Percentiles rank a stretch among this genome's conserved stretches.
Evolutionary conservation across 2,797 vertebrate species (phyloP).

Genomic region (Etheostoma perlongum): DNA sequence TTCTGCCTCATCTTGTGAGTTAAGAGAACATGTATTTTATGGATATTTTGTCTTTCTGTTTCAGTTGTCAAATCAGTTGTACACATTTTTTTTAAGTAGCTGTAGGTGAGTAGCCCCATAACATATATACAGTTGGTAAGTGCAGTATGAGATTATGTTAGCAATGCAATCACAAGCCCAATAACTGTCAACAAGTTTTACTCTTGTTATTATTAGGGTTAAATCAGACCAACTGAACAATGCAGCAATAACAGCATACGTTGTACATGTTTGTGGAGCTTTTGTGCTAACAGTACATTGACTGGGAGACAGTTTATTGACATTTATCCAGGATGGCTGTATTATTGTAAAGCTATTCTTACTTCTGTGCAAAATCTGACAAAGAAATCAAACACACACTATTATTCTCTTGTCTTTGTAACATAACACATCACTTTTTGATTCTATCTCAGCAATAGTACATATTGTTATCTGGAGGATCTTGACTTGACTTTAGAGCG

Average conservation of each 20-base stretch:
- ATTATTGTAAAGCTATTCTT: neutral
- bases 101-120: neutral
- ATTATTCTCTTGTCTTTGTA: neutral
- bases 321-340: neutral
- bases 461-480: no score
- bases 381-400: neutral
- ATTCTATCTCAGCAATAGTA: neutral
- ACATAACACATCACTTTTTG: neutral
- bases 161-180: neutral
- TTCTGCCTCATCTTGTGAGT: neutral
- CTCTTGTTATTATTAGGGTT: neutral
- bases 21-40: neutral
- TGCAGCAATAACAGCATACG: conserved; percentile 6
- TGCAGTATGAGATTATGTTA: neutral
- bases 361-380: neutral
- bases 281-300: neutral
- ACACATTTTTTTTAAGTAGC: neutral
- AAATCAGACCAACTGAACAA: neutral
- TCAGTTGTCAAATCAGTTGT: neutral
- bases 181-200: conserved; percentile 21
- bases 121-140: neutral
- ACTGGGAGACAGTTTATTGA: neutral
- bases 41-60: neutral
- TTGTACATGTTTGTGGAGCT: neutral
- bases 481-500: neutral